Evolutionary conservation across 2,797 vertebrate genomes (phyloP).

Genomic region (Ibycter americanus): DNA sequence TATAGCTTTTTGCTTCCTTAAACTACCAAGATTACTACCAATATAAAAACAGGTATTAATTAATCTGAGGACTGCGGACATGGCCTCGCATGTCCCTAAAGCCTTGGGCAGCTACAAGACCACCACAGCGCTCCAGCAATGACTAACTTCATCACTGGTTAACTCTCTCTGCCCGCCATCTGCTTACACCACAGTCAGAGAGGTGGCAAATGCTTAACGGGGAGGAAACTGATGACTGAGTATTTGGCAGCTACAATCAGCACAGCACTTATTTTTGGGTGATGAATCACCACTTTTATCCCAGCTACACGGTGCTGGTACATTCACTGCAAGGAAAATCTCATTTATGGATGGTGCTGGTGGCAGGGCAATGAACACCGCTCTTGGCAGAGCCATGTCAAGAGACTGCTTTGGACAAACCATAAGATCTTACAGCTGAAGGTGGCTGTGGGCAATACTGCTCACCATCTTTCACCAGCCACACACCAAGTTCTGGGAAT

Average conservation of each 20-base stretch:
- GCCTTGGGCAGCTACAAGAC: neutral
- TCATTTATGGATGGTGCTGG: neutral
- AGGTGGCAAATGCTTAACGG: constrained; percentile 10
- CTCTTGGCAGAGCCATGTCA: neutral
- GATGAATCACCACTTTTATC: constrained; percentile 31
- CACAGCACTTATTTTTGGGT: constrained; percentile 14
- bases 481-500: neutral
- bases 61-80: neutral
- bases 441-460: neutral
- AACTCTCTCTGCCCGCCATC: neutral
- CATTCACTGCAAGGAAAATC: neutral
- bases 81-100: neutral
- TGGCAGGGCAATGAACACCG: neutral
- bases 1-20: neutral
- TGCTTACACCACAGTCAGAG: constrained; percentile 8
- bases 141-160: neutral
- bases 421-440: neutral
- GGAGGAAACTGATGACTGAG: constrained; percentile 8
- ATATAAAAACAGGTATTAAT: neutral
- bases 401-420: neutral
- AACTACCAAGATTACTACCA: neutral
- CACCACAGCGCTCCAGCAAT: neutral
- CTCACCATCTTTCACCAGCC: neutral
- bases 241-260: constrained; percentile 34
- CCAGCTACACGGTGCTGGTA: neutral